Conservation (phyloP, 2,888 invertebrate species). For the Pinctada fucata region DNA sequence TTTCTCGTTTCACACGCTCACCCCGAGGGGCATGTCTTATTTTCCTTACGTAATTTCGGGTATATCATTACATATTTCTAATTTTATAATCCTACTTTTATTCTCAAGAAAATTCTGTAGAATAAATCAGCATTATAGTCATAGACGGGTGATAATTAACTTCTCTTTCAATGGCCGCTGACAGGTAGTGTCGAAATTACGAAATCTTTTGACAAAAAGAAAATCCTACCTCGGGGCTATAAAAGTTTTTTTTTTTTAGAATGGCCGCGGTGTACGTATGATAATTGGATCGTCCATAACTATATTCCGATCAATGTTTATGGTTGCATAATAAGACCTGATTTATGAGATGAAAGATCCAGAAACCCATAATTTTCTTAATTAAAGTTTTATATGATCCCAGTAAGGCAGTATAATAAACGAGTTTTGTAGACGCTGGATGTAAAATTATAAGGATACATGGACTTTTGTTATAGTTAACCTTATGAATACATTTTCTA, state of each 20-base stretch:
- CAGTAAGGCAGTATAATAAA: neutral
- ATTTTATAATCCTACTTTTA: conserved; percentile 4
- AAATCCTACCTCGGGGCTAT: conserved; percentile 2
- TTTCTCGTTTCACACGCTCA: neutral
- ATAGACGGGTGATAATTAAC: conserved; percentile 5
- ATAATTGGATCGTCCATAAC: conserved; percentile 27
- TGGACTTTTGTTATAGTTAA: conserved; percentile 10
- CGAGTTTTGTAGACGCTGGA: conserved; percentile 3
- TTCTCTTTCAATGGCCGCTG: conserved; percentile 3
- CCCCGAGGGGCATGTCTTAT: too few relatives aligned
- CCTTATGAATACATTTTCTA: conserved; percentile 4
- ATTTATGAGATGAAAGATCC: conserved; percentile 13
- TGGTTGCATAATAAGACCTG: conserved; percentile 27
- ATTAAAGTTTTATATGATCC: conserved; percentile 24
- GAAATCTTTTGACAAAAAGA: conserved; percentile 13
- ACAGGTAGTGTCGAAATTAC: conserved; percentile 8
- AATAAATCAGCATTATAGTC: conserved; percentile 11
- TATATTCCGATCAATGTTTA: conserved; percentile 27
- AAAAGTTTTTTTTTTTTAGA: neutral
- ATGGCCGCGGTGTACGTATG: conserved; percentile 13
- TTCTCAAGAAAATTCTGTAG: neutral
- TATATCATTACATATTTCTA: conserved; percentile 13
- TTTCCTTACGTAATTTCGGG: neutral
- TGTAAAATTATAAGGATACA: conserved; percentile 21
- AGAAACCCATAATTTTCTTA: conserved; percentile 28